These are phyloP conservation scores for Boulengeromyrus knoepffleri DNA, from an alignment of 2,113 vertebrate species.

Conservation along the genomic window DNA sequence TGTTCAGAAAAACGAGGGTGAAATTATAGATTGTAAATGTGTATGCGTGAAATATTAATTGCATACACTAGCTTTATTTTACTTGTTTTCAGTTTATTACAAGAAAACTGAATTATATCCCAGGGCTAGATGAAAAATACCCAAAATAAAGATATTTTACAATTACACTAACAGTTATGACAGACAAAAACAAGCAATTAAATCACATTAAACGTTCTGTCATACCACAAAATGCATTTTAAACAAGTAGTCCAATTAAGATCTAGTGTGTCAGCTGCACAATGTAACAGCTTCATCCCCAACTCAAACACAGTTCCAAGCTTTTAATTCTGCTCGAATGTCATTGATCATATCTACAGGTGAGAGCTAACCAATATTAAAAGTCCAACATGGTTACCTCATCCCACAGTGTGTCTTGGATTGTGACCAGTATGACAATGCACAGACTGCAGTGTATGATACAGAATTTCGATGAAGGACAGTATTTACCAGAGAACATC, in stretches of 20 bases:
- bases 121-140: background rate
- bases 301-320: background rate
- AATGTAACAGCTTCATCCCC: background rate
- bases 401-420: background rate
- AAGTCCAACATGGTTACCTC: background rate
- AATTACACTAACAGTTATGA: background rate
- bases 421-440: background rate
- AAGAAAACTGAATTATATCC: background rate
- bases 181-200: background rate
- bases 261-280: background rate
- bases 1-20: background rate
- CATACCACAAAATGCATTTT: background rate
- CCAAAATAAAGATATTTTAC: background rate
- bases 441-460: background rate
- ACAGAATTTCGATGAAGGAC: background rate
- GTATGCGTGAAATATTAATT: background rate
- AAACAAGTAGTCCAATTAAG: background rate
- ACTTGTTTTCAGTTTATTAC: background rate
- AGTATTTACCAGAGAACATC: slow-evolving; percentile 8
- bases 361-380: background rate
- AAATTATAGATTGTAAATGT: background rate
- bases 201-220: background rate
- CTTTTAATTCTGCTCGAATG: background rate
- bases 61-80: background rate
- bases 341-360: background rate